Percentiles rank a stretch among this genome's conserved stretches.
Conservation (phyloP, 2,888 invertebrate species). For the Nezara viridula region DNA sequence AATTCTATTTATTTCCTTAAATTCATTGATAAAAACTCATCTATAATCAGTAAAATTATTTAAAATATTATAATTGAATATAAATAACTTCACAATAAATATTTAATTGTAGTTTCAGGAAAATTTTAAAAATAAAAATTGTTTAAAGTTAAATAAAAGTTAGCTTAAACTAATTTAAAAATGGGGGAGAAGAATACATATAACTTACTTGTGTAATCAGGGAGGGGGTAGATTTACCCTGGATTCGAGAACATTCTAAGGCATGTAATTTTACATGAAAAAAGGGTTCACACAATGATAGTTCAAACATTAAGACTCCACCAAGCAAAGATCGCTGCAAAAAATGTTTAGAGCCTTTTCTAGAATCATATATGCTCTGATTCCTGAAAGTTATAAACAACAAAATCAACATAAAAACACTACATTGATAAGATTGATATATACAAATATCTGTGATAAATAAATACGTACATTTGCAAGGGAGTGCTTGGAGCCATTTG, state of each 20-base stretch:
- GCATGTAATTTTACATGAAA: slow-evolving; percentile 79
- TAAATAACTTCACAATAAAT: too few species aligned
- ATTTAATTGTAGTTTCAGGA: too few species aligned
- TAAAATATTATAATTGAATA: too few species aligned
- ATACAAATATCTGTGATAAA: slow-evolving; percentile 7
- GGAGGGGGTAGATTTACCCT: slow-evolving; percentile 72
- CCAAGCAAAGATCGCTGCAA: slow-evolving; percentile 79
- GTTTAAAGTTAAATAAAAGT: too few species aligned
- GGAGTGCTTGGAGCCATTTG: slow-evolving; percentile 70
- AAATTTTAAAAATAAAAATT: too few species aligned
- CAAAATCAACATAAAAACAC: slow-evolving; percentile 61
- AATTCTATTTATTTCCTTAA: too few species aligned
- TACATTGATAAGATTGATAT: background rate
- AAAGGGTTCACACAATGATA: slow-evolving; percentile 79
- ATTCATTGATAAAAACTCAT: too few species aligned
- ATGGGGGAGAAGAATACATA: background rate
- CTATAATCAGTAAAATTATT: too few species aligned
- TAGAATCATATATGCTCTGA: slow-evolving; percentile 52
- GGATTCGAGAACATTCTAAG: slow-evolving; percentile 76
- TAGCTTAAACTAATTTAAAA: background rate
- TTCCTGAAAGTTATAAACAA: slow-evolving; percentile 61
- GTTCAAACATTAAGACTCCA: slow-evolving; percentile 79
- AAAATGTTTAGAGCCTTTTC: slow-evolving; percentile 62
- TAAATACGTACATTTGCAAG: slow-evolving; percentile 67
- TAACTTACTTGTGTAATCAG: slow-evolving; percentile 72